Evolutionary conservation across 2,888 invertebrate genomes (phyloP).

Genomic region (Leucoma salicis): DNA sequence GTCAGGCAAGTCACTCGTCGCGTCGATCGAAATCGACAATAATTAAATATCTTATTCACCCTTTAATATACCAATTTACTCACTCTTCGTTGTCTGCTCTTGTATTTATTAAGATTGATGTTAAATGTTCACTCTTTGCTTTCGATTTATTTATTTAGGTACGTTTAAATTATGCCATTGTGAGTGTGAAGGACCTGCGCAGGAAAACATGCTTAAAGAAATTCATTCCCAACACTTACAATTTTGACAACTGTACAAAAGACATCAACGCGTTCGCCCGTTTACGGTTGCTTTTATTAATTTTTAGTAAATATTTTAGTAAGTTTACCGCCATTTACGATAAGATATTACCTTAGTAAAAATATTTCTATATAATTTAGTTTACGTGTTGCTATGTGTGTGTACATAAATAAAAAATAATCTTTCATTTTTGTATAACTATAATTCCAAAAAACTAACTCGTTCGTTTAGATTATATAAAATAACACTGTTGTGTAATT

Average conservation of each 20-base stretch:
- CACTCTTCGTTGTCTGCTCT: constrained; percentile 52
- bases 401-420: too few relatives aligned
- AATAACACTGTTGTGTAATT: constrained; percentile 4
- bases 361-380: too few relatives aligned
- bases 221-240: constrained; percentile 39
- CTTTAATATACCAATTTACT: constrained; percentile 76
- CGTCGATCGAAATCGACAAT: constrained; percentile 69
- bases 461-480: too few relatives aligned
- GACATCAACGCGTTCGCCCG: constrained; percentile 60
- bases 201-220: constrained; percentile 31
- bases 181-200: constrained; percentile 43
- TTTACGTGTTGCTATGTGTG: too few relatives aligned
- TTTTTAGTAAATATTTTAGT: constrained; percentile 4
- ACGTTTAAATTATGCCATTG: constrained; percentile 46
- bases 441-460: too few relatives aligned
- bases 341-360: neutral
- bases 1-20: constrained; percentile 67
- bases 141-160: constrained; percentile 42
- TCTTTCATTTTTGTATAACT: too few relatives aligned
- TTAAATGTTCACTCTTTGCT: constrained; percentile 54
- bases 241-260: constrained; percentile 56
- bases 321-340: neutral
- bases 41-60: constrained; percentile 77
- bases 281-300: constrained; percentile 21
- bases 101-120: constrained; percentile 78